phyloP scores from a whole-genome alignment of 2,797 vertebrate genomes.

The Spea hammondii region DNA sequence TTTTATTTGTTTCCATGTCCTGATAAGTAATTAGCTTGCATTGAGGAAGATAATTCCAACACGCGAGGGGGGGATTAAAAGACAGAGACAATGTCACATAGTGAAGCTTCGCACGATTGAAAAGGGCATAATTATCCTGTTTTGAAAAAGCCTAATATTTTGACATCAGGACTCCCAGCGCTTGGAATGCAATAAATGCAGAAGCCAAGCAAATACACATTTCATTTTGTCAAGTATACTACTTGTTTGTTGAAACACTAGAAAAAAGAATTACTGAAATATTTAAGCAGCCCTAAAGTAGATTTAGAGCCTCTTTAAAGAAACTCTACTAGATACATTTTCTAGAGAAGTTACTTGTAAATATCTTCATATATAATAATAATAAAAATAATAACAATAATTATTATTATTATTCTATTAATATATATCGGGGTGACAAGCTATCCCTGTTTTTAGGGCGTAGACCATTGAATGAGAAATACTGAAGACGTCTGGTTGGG shows the following conservation, averaged over 20 bases:
- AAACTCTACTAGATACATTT: no score
- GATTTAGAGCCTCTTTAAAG: no score
- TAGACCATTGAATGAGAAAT: no score
- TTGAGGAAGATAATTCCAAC: slow-evolving; percentile 66
- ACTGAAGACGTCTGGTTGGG: no score
- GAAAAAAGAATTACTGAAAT: no score
- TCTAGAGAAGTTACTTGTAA: no score
- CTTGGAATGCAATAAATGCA: slow-evolving; percentile 25
- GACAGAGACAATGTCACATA: slow-evolving; percentile 62
- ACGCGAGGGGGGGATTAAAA: slow-evolving; percentile 66
- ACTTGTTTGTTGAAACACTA: neutral
- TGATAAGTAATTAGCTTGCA: slow-evolving; percentile 67
- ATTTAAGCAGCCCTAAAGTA: no score
- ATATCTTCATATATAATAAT: no score
- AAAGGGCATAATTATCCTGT: slow-evolving; percentile 64
- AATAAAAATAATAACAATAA: no score
- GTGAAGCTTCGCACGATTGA: slow-evolving; percentile 56
- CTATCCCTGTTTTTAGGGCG: no score
- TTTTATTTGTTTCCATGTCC: slow-evolving; percentile 68
- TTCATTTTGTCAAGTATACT: slow-evolving; percentile 15
- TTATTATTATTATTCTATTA: no score
- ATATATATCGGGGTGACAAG: no score
- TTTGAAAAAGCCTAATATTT: slow-evolving; percentile 69
- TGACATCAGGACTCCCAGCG: slow-evolving; percentile 56
- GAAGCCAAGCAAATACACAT: slow-evolving; percentile 33